Base-by-base conservation (phyloP, 2,888 invertebrate species). In the Nymphalis polychloros region DNA sequence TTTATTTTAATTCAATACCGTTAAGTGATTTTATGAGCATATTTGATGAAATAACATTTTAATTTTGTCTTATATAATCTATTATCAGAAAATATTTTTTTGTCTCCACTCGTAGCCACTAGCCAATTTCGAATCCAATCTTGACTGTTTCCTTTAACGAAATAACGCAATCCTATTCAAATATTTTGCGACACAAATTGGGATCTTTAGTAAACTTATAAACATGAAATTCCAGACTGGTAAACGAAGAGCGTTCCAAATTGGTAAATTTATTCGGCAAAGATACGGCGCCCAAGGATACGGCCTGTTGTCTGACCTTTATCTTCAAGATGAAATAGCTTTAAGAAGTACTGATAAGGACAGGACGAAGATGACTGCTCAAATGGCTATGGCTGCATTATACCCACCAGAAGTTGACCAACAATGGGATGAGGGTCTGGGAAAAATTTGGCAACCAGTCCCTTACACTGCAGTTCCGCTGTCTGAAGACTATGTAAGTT, bases 291-390 rank as follows among this genome's bases (percentile, higher is more conserved):
- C 69, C 2, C 73, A 83, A 20, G 86, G 84, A 0, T 75, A 78
- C n/a, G 75, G 78, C 0, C 69, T 91, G 16, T 76, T 91, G 31
- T 90, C 90, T 0, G 81, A 83, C 63, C 57, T 89, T 7, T 92
- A 90, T 80, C 72, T 81, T 0, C 78, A 77, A 3, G 81, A 88
- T 31, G 88, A 92, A 72, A 84, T 92, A 35, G 69, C 78, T 6
- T 75, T 91, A 53, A 79, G 88, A 31, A 88, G 86, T 64, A 92
- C 92, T 0, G 90, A 90, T n/a, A 91, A 92, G 76, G 90, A 92
- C 41, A 76, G 92, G 59, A 88, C 92, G 0, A 91, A 92, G 79
- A 92, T 92, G 92, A 92, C 88, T 0, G 81, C 79, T 0, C 82
- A 82, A 72, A 80, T 89, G 49, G 91, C 91, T 0, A 89, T 91